Conservation (phyloP, 2,888 invertebrate species). For the Poecilobothrus nobilitatus region DNA sequence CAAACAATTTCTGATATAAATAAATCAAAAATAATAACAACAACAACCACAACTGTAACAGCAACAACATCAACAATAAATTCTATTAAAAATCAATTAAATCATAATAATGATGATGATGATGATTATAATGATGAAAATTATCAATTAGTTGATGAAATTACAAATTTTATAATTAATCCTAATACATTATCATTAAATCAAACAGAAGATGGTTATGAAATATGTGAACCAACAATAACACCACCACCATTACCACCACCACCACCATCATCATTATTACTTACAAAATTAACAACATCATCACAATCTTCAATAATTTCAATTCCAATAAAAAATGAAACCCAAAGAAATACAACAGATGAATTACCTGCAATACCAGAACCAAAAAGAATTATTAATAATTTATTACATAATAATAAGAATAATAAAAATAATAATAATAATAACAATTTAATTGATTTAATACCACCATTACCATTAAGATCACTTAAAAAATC, state of each 20-base stretch:
- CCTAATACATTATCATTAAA: neutral
- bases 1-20: slow-evolving; percentile 37
- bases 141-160: slow-evolving; percentile 37
- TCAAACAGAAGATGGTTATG: slow-evolving; percentile 35
- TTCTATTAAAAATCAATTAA: slow-evolving; percentile 3
- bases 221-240: slow-evolving; percentile 32
- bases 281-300: slow-evolving; percentile 23
- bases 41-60: neutral
- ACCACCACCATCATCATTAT: slow-evolving; percentile 18
- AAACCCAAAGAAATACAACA: slow-evolving; percentile 31
- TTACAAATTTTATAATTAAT: slow-evolving; percentile 12
- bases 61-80: neutral
- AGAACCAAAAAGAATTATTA: slow-evolving; percentile 36
- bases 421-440: slow-evolving; percentile 10
- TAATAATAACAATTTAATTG: slow-evolving; percentile 21
- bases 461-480: slow-evolving; percentile 29
- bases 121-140: slow-evolving; percentile 33
- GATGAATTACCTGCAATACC: slow-evolving; percentile 35
- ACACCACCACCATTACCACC: slow-evolving; percentile 15
- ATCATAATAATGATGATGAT: slow-evolving; percentile 15
- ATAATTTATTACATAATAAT: slow-evolving; percentile 24
- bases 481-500: slow-evolving; percentile 20
- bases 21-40: slow-evolving; percentile 12
- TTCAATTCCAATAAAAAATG: neutral
- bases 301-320: slow-evolving; percentile 15